Evolutionary conservation across 2,113 vertebrate genomes (phyloP).

Genomic region (Ochotona curzoniae): DNA sequence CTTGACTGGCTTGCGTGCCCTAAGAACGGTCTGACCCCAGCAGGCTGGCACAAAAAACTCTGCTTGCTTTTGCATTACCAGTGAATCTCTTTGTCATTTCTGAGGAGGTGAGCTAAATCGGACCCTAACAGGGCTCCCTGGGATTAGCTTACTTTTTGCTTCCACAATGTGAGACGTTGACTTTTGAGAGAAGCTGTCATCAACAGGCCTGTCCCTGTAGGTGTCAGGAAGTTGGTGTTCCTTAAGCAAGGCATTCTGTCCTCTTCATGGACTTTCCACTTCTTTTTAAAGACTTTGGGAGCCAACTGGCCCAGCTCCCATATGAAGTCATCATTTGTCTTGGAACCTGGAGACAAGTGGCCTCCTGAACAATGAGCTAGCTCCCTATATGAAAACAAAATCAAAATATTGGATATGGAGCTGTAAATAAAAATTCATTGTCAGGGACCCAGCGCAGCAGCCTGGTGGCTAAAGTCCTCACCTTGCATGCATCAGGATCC

Average conservation of each 20-base stretch:
- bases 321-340: neutral
- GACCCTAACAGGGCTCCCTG: neutral
- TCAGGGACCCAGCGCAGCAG: too few species aligned
- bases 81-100: too few species aligned
- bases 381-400: neutral
- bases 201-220: neutral
- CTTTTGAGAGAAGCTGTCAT: slow-evolving; percentile 63
- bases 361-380: neutral
- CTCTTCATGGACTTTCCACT: neutral
- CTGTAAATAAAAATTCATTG: neutral
- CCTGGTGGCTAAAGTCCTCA: too few species aligned
- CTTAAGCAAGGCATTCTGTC: neutral
- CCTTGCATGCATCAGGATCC: too few species aligned
- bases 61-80: too few species aligned
- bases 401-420: neutral
- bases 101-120: too few species aligned
- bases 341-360: neutral
- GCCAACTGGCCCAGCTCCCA: neutral
- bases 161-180: slow-evolving; percentile 48
- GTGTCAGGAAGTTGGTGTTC: neutral
- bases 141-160: slow-evolving; percentile 60
- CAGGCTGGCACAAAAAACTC: too few species aligned
- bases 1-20: too few species aligned
- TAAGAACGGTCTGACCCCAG: too few species aligned
- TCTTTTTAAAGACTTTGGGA: neutral